These are phyloP conservation scores for Clupea harengus DNA, from an alignment of 2,113 vertebrate genomes.

Conservation along the genomic window DNA sequence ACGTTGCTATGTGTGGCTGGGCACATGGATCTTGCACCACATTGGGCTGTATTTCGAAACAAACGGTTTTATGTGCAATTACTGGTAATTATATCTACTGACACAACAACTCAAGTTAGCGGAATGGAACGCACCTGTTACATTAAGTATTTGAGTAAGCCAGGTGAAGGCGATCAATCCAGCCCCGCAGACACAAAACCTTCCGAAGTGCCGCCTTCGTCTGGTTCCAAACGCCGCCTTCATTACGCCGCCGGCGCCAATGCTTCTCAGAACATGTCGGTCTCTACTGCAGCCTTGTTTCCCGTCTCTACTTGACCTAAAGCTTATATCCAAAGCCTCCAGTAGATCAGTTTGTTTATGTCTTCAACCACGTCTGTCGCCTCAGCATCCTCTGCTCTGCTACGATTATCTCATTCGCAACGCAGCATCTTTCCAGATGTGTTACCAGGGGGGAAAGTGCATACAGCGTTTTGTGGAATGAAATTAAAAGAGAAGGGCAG, in stretches of 20 bases:
- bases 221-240: slow-evolving; percentile 64
- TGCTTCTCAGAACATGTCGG: slow-evolving; percentile 64
- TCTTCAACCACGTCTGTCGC: slow-evolving; percentile 29
- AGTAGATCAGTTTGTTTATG: slow-evolving; percentile 1
- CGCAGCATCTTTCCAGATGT: slow-evolving; percentile 6
- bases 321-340: slow-evolving; percentile 19
- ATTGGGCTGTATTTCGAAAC: not conserved
- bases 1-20: slow-evolving; percentile 8
- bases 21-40: not conserved
- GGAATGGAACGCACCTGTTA: slow-evolving; percentile 62
- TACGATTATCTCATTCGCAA: not conserved
- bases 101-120: not conserved
- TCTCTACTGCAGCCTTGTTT: slow-evolving; percentile 1
- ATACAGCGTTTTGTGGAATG: not conserved
- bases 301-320: not conserved
- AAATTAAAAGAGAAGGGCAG: not conserved
- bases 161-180: slow-evolving; percentile 62
- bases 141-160: slow-evolving; percentile 50
- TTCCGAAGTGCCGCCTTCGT: slow-evolving; percentile 61
- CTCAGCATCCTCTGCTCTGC: slow-evolving; percentile 36
- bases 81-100: not conserved
- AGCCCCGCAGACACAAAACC: slow-evolving; percentile 64
- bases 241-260: slow-evolving; percentile 59
- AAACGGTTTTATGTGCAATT: not conserved
- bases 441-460: not conserved